Conservation (phyloP, 2,113 vertebrate genomes). For the Phrynosoma blainvillii region DNA sequence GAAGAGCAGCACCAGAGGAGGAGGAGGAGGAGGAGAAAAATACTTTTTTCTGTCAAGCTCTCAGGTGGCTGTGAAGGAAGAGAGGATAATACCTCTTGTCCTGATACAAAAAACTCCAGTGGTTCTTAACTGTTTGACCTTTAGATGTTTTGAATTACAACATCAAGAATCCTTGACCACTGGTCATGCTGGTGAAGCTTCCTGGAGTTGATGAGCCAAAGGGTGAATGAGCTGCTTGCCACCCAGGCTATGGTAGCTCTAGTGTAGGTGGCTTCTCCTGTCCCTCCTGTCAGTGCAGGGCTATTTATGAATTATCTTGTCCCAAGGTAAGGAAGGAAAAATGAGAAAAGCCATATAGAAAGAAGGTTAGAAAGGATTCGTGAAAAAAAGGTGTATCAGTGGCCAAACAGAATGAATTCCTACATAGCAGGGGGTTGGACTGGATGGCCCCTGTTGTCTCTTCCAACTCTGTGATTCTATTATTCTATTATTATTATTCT, state of each 20-base stretch:
- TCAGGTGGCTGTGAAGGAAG: background rate
- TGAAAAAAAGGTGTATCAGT: background rate
- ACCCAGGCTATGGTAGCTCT: background rate
- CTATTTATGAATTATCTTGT: background rate
- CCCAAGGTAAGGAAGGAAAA: background rate
- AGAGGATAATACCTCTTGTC: background rate
- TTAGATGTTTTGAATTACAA: too few relatives aligned
- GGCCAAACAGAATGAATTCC: too few relatives aligned
- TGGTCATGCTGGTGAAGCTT: too few relatives aligned
- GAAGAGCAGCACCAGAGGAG: background rate
- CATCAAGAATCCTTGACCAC: too few relatives aligned
- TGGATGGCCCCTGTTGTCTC: too few relatives aligned
- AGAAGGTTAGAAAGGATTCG: too few relatives aligned
- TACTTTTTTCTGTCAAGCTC: background rate
- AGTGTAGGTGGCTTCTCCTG: background rate
- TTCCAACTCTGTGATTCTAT: too few relatives aligned
- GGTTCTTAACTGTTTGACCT: too few relatives aligned
- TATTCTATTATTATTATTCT: too few relatives aligned
- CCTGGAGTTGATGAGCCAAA: too few relatives aligned
- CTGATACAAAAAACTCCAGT: too few relatives aligned
- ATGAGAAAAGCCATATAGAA: background rate
- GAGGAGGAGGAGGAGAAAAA: background rate
- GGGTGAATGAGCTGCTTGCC: background rate
- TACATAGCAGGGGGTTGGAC: too few relatives aligned
- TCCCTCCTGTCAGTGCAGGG: background rate